A percentile compares a stretch with the other conserved stretches of the same genome.
These are phyloP conservation scores for Pyrgilauda ruficollis DNA, from an alignment of 2,113 vertebrate species.

Conservation along the genomic window DNA sequence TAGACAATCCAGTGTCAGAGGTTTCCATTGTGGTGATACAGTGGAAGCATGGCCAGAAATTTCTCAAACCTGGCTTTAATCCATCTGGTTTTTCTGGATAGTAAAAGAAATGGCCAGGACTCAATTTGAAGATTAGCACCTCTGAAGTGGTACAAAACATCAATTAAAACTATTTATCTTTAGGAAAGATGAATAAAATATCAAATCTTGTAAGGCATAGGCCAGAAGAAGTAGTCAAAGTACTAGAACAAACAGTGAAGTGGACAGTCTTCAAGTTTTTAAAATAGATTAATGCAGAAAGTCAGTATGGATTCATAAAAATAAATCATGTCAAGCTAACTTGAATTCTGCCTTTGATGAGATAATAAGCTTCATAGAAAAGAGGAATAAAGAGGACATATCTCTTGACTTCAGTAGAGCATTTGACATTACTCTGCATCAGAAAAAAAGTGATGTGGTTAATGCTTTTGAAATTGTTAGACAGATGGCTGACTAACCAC, in stretches of 20 bases:
- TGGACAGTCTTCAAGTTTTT: background rate
- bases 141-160: background rate
- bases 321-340: constrained; percentile 42
- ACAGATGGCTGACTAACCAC: constrained; percentile 42
- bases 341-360: constrained; percentile 56
- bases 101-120: background rate
- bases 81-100: background rate
- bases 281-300: background rate
- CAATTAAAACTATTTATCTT: background rate
- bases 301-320: constrained; percentile 10
- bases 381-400: constrained; percentile 42
- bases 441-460: background rate
- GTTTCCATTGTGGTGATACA: background rate
- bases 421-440: constrained; percentile 49
- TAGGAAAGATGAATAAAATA: background rate
- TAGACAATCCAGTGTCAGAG: background rate
- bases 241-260: background rate
- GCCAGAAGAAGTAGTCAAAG: background rate
- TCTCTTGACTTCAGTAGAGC: constrained; percentile 54
- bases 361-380: constrained; percentile 57
- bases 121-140: background rate
- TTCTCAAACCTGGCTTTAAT: background rate
- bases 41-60: background rate
- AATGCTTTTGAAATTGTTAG: constrained; percentile 51
- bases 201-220: background rate